A percentile compares a stretch with the other conserved stretches of the same genome.
phyloP scores from a whole-genome alignment of 2,113 vertebrate species.

The Albula goreensis region DNA sequence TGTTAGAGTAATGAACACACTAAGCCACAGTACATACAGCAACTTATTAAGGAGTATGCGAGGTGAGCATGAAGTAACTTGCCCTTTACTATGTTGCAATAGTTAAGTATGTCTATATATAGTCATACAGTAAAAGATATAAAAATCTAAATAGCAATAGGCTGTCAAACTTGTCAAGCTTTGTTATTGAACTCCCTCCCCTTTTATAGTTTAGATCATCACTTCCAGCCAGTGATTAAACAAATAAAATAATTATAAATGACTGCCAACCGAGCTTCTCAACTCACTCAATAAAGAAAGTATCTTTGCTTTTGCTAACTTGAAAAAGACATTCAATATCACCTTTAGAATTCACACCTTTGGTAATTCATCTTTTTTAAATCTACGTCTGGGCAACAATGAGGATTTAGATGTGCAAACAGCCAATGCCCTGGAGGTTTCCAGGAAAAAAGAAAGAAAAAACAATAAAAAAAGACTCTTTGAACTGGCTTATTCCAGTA shows the following conservation, averaged over 20 bases:
- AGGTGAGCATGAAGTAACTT: not conserved
- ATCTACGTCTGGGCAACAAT: not conserved
- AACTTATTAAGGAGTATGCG: not conserved
- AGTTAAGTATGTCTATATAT: not conserved
- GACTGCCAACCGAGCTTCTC: not conserved
- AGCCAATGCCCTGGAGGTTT: not conserved
- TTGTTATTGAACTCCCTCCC: not conserved
- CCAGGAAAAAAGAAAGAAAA: not conserved
- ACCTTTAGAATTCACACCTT: not conserved
- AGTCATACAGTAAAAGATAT: not conserved
- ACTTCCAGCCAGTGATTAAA: not conserved
- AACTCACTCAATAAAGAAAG: not conserved
- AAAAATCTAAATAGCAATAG: not conserved
- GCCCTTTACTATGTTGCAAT: not conserved
- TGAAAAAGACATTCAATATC: not conserved
- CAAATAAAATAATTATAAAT: not conserved
- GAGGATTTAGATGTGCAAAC: not conserved
- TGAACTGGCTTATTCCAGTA: slow-evolving; percentile 4
- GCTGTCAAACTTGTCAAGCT: not conserved
- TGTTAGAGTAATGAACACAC: slow-evolving; percentile 61
- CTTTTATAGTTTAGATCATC: not conserved
- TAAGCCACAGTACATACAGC: slow-evolving; percentile 44
- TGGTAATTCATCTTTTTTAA: not conserved
- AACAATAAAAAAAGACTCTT: not conserved
- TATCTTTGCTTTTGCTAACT: not conserved